A percentile compares a stretch with the other conserved stretches of the same genome.
Evolutionary conservation across 2,888 invertebrate species (phyloP).

Genomic region (Chrysolina americana): DNA sequence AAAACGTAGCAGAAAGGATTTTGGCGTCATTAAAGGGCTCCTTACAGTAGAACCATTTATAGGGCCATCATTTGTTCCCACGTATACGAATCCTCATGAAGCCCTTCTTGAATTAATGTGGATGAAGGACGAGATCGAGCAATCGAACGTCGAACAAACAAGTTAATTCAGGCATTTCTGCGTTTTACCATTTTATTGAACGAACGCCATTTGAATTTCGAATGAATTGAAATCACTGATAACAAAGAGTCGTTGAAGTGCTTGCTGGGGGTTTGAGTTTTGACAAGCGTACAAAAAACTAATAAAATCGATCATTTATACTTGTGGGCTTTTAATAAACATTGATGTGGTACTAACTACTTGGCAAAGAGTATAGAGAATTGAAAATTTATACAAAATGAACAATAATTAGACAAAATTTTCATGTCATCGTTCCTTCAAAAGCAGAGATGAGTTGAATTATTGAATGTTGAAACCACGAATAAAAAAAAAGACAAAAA

Average conservation of each 20-base stretch:
- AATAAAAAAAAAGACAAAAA: too few species aligned
- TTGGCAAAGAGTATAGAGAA: too few species aligned
- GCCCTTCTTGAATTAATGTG: constrained; percentile 3
- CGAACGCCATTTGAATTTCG: not conserved
- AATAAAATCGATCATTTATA: too few species aligned
- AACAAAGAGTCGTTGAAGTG: not conserved
- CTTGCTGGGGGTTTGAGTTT: not conserved
- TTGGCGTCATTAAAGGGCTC: not conserved
- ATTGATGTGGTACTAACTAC: too few species aligned
- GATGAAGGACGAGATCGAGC: not conserved
- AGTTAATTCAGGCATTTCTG: constrained; percentile 6
- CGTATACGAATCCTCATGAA: not conserved
- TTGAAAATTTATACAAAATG: too few species aligned
- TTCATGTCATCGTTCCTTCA: too few species aligned
- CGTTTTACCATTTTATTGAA: not conserved
- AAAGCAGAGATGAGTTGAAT: too few species aligned
- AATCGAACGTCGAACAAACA: not conserved
- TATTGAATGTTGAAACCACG: too few species aligned
- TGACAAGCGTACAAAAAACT: not conserved
- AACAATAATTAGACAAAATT: too few species aligned
- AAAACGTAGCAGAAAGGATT: not conserved
- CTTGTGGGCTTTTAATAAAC: too few species aligned
- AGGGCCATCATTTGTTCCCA: constrained; percentile 8
- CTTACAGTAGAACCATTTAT: constrained; percentile 5
- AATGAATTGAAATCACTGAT: not conserved